phyloP scores from a whole-genome alignment of 2,797 vertebrate species.

The Brachyrhaphis roseni region DNA sequence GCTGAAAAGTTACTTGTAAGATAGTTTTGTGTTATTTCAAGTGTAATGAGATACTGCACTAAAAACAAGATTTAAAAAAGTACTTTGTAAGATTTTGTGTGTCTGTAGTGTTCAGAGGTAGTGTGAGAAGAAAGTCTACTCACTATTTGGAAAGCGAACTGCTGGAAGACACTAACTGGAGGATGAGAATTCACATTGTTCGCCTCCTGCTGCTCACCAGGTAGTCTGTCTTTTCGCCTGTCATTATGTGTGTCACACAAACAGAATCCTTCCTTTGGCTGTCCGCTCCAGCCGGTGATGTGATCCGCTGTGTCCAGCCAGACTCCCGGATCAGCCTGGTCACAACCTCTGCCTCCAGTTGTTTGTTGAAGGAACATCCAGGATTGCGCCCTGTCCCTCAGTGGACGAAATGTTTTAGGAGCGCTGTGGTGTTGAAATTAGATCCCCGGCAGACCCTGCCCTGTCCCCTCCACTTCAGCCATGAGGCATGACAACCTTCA shows the following conservation, averaged over 20 bases:
- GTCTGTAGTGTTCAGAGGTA: conserved; percentile 7
- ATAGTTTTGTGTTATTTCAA: too few relatives aligned
- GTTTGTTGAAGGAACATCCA: conserved; percentile 55
- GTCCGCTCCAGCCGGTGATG: conserved; percentile 16
- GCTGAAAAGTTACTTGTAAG: too few relatives aligned
- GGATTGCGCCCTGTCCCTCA: conserved; percentile 38
- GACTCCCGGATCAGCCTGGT: conserved; percentile 17
- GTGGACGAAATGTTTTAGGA: conserved; percentile 67
- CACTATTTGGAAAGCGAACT: conserved; percentile 60
- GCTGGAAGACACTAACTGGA: conserved; percentile 43
- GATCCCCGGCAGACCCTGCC: conserved; percentile 58
- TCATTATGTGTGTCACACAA: conserved; percentile 47
- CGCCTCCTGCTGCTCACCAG: conserved; percentile 43
- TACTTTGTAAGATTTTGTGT: too few relatives aligned
- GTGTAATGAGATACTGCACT: too few relatives aligned
- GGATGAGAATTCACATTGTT: conserved; percentile 67
- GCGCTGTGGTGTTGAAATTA: conserved; percentile 80
- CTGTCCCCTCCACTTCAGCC: conserved; percentile 66
- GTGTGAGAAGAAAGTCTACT: conserved; percentile 54
- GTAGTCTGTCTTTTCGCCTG: conserved; percentile 44
- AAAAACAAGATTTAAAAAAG: too few relatives aligned
- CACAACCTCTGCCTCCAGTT: conserved; percentile 40
- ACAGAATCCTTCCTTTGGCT: conserved; percentile 30
- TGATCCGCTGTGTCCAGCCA: conserved; percentile 20
- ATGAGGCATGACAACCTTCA: conserved; percentile 70